These are phyloP conservation scores for Chaenocephalus aceratus DNA, from an alignment of 2,113 vertebrate species.

Conservation along the genomic window DNA sequence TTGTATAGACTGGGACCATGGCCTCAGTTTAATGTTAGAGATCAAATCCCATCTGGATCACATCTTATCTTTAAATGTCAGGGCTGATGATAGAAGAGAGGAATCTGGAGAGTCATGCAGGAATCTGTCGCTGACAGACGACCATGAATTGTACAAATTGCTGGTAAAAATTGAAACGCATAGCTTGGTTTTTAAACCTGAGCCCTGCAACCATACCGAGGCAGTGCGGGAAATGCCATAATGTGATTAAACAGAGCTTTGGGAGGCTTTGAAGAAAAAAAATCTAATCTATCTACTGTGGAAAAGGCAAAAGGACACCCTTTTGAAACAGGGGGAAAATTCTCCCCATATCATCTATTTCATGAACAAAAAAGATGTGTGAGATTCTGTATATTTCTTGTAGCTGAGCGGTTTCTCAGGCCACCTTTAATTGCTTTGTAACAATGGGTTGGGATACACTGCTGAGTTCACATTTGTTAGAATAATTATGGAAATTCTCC, in stretches of 20 bases:
- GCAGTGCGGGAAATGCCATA: constrained; percentile 68
- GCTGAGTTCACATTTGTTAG: constrained; percentile 78
- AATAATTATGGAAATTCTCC: constrained; percentile 80
- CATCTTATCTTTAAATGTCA: constrained; percentile 74
- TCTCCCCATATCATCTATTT: constrained; percentile 60
- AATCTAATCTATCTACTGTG: constrained; percentile 68
- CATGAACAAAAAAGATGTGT: constrained; percentile 66
- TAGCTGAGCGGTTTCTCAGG: constrained; percentile 51
- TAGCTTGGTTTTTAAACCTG: constrained; percentile 67
- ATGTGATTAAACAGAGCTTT: constrained; percentile 82
- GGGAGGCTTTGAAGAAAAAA: constrained; percentile 68
- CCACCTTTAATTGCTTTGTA: constrained; percentile 77
- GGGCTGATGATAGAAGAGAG: constrained; percentile 51
- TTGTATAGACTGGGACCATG: constrained; percentile 54
- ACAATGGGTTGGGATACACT: constrained; percentile 72
- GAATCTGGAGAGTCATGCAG: constrained; percentile 48
- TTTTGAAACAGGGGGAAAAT: constrained; percentile 57
- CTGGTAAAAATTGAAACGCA: constrained; percentile 68
- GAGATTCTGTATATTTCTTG: constrained; percentile 38
- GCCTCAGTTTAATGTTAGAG: constrained; percentile 67
- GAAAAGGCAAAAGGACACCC: constrained; percentile 68
- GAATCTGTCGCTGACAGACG: constrained; percentile 53
- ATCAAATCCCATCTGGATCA: constrained; percentile 73
- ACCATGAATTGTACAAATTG: constrained; percentile 73
- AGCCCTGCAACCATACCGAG: constrained; percentile 66